Base-by-base conservation (phyloP, 2,113 vertebrate genomes). In the Dromiciops gliroides region DNA sequence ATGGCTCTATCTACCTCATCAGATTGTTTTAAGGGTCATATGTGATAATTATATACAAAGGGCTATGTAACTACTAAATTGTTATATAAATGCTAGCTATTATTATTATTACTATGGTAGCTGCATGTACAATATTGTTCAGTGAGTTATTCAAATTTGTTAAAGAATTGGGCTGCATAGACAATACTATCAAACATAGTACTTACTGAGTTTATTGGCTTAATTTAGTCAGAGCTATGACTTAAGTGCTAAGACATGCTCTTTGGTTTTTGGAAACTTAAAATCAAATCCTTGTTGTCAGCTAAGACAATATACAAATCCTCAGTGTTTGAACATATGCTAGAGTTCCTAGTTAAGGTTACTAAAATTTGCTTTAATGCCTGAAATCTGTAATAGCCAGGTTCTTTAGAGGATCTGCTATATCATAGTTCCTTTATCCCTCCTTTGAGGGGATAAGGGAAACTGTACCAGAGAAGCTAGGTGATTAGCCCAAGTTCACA, bases 401-500 rank as follows among this genome's bases (percentile, higher is more conserved):
- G 49, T 44, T 90, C 50, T 53, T 97, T 90, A 83, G 49, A 91
- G 92, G 92, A 11, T 23, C 44, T 93, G 50, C 89, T 6, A 26
- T 51, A 50, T 24, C 53, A 10, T 90, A 88, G 67, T 25, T 92
- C 53, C 50, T 95, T 97, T 93, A 83, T 94, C 92, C 67, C 89
- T 95, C 52, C 7, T 60, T 50, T 48, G 93, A 53, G 95, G 53
- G n/a, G 92, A 92, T 83, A 90, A 93, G 56, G 91, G 90, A 94
- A 94, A 94, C 92, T 53, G 51, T 91, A 75, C 53, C 16, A 6
- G 0, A 48, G 91, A 94, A 47, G 95, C 48, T 51, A 90, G 89
- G 91, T 11, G 92, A 56, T 92, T 95, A 93, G 93, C 75, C 51
- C 93, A 94, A 91, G 92, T 94, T 93, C 94, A 94, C 90, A n/a